A percentile compares a stretch with the other conserved stretches of the same genome.
These are phyloP conservation scores for Synanthedon tipuliformis DNA, from an alignment of 2,888 invertebrate genomes.

Conservation along the genomic window DNA sequence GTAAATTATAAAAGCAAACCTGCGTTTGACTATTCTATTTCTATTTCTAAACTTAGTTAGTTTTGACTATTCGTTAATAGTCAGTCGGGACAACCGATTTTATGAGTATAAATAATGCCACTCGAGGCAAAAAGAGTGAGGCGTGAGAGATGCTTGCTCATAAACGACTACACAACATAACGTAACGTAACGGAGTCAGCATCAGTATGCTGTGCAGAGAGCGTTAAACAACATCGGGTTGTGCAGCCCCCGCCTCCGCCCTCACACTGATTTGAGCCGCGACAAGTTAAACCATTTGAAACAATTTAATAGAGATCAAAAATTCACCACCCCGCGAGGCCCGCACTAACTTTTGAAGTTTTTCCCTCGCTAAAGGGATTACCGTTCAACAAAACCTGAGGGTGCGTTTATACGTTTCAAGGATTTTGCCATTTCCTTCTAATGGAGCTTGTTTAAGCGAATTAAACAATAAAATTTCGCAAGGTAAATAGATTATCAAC, in stretches of 20 bases:
- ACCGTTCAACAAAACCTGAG: conserved; percentile 56
- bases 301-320: conserved; percentile 72
- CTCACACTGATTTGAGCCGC: conserved; percentile 66
- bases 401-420: conserved; percentile 56
- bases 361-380: conserved; percentile 69
- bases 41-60: too few species aligned
- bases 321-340: conserved; percentile 58
- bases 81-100: too few species aligned
- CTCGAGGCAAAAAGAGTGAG: too few species aligned
- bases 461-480: background rate
- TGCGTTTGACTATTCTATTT: too few species aligned
- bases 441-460: conserved; percentile 11
- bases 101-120: too few species aligned
- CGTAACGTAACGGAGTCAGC: conserved; percentile 6
- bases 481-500: background rate
- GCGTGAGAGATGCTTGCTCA: background rate
- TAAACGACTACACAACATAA: background rate
- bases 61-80: too few species aligned
- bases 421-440: conserved; percentile 40
- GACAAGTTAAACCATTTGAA: conserved; percentile 72
- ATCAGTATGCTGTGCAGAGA: conserved; percentile 43
- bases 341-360: conserved; percentile 71
- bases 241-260: conserved; percentile 10
- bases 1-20: too few species aligned
- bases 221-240: conserved; percentile 32